phyloP scores from a whole-genome alignment of 2,113 vertebrate species.

The Cochlearius cochlearius region DNA sequence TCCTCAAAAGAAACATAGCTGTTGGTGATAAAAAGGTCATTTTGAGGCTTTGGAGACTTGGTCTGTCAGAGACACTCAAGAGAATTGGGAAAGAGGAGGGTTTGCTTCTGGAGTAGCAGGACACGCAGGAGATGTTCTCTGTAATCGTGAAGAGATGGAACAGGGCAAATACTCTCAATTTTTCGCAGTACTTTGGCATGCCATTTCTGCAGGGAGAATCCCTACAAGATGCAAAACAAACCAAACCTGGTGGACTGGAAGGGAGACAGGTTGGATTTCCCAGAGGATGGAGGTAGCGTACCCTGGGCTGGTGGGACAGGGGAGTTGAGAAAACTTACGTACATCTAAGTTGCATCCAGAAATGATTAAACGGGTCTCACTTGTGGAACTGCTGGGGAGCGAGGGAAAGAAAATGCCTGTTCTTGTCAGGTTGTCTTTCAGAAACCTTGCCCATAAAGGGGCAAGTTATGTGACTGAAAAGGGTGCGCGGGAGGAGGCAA shows the following conservation, averaged over 20 bases:
- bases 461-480: accelerated
- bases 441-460: neutral
- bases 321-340: accelerated
- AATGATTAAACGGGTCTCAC: neutral
- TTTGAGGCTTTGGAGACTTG: neutral
- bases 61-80: neutral
- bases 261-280: neutral
- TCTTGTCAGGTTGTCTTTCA: neutral
- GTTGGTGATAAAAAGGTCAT: neutral
- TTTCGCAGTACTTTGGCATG: neutral
- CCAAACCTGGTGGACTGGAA: neutral
- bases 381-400: neutral
- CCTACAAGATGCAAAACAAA: neutral
- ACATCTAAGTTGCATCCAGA: neutral
- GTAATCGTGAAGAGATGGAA: neutral
- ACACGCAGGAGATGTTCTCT: neutral
- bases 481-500: neutral
- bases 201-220: neutral
- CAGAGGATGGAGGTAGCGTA: neutral
- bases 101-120: neutral
- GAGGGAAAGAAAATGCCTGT: accelerated
- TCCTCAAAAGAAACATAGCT: neutral
- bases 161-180: neutral
- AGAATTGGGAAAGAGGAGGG: neutral
- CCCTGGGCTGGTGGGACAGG: neutral